Conservation (phyloP, 2,113 vertebrate species). For the Ranitomeya variabilis region DNA sequence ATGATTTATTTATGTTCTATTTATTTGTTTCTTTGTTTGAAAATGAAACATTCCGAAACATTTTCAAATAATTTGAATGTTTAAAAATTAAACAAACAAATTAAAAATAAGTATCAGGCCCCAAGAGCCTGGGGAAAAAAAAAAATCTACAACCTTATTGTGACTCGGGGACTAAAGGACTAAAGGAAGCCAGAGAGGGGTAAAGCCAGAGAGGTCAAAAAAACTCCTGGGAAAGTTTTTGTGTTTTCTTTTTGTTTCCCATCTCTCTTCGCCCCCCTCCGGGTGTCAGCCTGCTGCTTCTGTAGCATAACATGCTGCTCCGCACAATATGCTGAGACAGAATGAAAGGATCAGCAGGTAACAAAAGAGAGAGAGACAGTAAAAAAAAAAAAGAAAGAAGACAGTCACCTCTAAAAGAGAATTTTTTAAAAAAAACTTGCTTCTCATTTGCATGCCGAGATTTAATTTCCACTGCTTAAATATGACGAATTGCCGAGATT, state of each 20-base stretch:
- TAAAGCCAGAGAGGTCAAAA: slow-evolving; percentile 5
- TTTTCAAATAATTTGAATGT: neutral
- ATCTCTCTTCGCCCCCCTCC: neutral
- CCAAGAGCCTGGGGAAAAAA: neutral
- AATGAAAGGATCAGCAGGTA: slow-evolving; percentile 53
- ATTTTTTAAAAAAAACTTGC: slow-evolving; percentile 60
- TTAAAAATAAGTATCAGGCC: neutral
- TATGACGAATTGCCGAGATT: slow-evolving; percentile 98
- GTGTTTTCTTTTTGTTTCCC: slow-evolving; percentile 13
- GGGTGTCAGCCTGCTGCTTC: neutral
- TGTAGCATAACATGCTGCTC: slow-evolving; percentile 22
- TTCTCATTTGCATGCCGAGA: slow-evolving; percentile 84
- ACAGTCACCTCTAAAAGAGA: slow-evolving; percentile 75
- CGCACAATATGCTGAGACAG: slow-evolving; percentile 38
- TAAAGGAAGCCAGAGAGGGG: neutral
- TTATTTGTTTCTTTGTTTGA: neutral
- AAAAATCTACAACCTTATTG: neutral
- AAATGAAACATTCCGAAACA: neutral
- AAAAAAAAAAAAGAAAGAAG: slow-evolving; percentile 40
- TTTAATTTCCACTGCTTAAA: slow-evolving; percentile 98
- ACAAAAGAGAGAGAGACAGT: slow-evolving; percentile 11
- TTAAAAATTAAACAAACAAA: neutral
- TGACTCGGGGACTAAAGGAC: neutral
- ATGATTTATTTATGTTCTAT: neutral
- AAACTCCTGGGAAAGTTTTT: slow-evolving; percentile 25